Percentiles rank a stretch among this genome's conserved stretches.
phyloP scores from a whole-genome alignment of 1,140 invertebrate species.

The Pogonus chalceus region DNA sequence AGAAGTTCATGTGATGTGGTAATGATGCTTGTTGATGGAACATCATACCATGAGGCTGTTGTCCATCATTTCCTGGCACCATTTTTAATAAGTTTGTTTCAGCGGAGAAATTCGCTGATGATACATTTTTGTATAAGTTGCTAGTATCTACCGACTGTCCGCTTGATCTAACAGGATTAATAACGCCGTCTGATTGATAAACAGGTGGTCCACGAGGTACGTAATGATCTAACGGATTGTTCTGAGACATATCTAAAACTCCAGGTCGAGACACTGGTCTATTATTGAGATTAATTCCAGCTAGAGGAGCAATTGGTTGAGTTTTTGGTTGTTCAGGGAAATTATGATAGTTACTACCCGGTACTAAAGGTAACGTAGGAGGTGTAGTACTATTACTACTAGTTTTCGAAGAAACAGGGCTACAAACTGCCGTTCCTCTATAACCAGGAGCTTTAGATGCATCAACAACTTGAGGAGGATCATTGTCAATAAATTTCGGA shows the following conservation, averaged over 20 bases:
- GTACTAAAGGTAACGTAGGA: slow-evolving; percentile 29
- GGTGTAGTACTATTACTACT: slow-evolving; percentile 42
- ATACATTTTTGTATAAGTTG: slow-evolving; percentile 22
- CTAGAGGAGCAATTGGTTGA: slow-evolving; percentile 27
- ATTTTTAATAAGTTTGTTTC: slow-evolving; percentile 38
- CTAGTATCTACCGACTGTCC: slow-evolving; percentile 14
- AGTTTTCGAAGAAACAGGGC: slow-evolving; percentile 57
- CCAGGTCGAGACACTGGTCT: slow-evolving; percentile 18
- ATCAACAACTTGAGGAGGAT: slow-evolving; percentile 53
- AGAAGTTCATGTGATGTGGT: slow-evolving; percentile 36
- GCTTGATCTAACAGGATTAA: slow-evolving; percentile 12
- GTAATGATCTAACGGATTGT: slow-evolving; percentile 9
- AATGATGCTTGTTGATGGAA: slow-evolving; percentile 19
- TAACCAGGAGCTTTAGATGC: slow-evolving; percentile 75
- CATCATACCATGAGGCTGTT: slow-evolving; percentile 27
- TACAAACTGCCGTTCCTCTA: slow-evolving; percentile 56
- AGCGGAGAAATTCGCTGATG: slow-evolving; percentile 21
- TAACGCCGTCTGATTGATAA: slow-evolving; percentile 9
- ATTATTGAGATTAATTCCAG: slow-evolving; percentile 23
- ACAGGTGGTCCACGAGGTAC: slow-evolving; percentile 1
- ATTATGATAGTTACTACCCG: slow-evolving; percentile 18
- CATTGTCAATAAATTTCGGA: slow-evolving; percentile 45
- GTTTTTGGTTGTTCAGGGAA: slow-evolving; percentile 24
- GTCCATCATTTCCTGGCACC: slow-evolving; percentile 32
- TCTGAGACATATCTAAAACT: slow-evolving; percentile 8